A percentile compares a stretch with the other conserved stretches of the same genome.
Evolutionary conservation across 2,113 vertebrate species (phyloP).

Genomic region (Mastomys coucha): DNA sequence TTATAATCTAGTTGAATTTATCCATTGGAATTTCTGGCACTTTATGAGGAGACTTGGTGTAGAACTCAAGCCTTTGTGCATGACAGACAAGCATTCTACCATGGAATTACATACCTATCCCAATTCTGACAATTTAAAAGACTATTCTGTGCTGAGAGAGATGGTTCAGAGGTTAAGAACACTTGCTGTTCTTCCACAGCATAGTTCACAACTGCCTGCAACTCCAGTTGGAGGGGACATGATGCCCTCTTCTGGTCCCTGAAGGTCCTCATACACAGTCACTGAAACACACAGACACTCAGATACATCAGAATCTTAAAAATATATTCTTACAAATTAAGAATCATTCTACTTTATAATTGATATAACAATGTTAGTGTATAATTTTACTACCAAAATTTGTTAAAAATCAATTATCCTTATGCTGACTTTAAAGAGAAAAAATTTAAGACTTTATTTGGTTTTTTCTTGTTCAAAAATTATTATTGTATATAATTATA

Average conservation of each 20-base stretch:
- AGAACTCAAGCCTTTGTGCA: not conserved
- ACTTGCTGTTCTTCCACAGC: not conserved
- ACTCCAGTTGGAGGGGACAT: not conserved
- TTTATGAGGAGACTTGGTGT: not conserved
- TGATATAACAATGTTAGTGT: not conserved
- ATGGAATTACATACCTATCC: not conserved
- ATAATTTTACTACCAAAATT: conserved; percentile 7
- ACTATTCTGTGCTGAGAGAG: not conserved
- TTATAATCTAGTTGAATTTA: conserved; percentile 1
- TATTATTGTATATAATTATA: not conserved
- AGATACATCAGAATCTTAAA: not conserved
- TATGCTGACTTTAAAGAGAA: conserved; percentile 21
- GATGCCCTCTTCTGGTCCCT: not conserved
- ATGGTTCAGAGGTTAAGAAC: not conserved
- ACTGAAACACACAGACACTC: not conserved
- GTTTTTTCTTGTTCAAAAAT: not conserved
- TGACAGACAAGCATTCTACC: not conserved
- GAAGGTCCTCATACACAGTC: not conserved
- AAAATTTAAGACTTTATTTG: conserved; percentile 1
- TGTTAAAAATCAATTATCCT: conserved; percentile 2
- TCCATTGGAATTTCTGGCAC: conserved; percentile 3
- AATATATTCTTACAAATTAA: conserved; percentile 39
- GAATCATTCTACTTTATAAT: conserved; percentile 14
- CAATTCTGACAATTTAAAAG: not conserved
- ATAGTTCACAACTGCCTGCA: not conserved